Conservation (phyloP, 2,797 vertebrate genomes). For the Trachurus trachurus region DNA sequence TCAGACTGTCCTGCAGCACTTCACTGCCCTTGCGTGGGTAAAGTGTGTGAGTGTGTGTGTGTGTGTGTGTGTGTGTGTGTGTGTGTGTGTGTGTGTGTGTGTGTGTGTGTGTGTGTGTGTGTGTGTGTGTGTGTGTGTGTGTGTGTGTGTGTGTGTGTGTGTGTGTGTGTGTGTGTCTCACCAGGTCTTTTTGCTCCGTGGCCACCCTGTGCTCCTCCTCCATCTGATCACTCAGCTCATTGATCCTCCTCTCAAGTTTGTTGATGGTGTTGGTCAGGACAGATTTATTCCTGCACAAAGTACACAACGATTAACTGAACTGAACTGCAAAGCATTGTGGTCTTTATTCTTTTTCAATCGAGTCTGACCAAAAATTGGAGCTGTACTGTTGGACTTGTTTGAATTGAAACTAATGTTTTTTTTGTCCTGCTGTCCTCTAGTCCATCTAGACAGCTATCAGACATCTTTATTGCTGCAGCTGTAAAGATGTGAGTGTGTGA, state of each 20-base stretch:
- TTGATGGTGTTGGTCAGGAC: constrained; percentile 77
- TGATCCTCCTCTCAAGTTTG: constrained; percentile 87
- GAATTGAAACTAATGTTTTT: too few relatives aligned
- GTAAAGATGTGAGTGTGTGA: too few relatives aligned
- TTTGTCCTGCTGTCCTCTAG: too few relatives aligned
- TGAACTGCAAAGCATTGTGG: not conserved
- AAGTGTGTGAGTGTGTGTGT: not conserved
- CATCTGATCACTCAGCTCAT: constrained; percentile 84
- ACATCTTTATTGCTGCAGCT: too few relatives aligned
- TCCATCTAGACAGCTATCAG: too few relatives aligned
- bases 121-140: constrained; percentile 3
- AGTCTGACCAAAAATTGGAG: too few relatives aligned
- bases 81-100: constrained; percentile 9
- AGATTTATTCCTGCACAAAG: constrained; percentile 78
- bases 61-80: constrained; percentile 6
- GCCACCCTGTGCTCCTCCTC: constrained; percentile 84
- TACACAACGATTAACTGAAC: not conserved
- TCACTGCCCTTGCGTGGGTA: constrained; percentile 5
- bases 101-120: constrained; percentile 4
- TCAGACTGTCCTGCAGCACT: not conserved
- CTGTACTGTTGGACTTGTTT: too few relatives aligned
- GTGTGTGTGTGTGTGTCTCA: constrained; percentile 47
- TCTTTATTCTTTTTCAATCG: too few relatives aligned
- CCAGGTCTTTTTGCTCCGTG: constrained; percentile 87
- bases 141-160: constrained; percentile 9